phyloP scores from a whole-genome alignment of 2,888 invertebrate species.

The Barypeithes pellucidus region DNA sequence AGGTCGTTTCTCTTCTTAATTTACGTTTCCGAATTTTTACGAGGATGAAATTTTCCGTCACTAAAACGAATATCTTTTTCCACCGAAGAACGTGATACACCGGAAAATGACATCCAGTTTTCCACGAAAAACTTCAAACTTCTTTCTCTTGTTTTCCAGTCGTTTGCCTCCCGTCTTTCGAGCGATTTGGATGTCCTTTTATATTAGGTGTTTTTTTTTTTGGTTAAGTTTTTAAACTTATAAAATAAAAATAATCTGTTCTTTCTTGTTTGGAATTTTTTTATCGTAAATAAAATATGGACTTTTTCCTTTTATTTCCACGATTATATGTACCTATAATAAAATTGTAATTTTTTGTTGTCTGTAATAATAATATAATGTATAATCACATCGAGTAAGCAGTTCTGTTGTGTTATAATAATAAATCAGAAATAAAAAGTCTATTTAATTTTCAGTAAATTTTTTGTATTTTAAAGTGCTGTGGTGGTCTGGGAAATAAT shows the following conservation, averaged over 20 bases:
- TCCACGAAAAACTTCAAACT: slow-evolving; percentile 46
- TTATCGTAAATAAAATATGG: no score
- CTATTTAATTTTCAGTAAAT: no score
- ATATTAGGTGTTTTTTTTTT: slow-evolving; percentile 32
- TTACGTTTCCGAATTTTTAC: slow-evolving; percentile 49
- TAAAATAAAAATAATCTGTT: slow-evolving; percentile 1
- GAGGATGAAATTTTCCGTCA: slow-evolving; percentile 45
- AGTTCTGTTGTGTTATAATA: no score
- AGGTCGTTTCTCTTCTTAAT: slow-evolving; percentile 43
- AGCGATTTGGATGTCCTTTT: slow-evolving; percentile 37
- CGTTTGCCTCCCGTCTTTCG: slow-evolving; percentile 44
- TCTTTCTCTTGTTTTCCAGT: slow-evolving; percentile 52
- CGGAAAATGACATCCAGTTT: slow-evolving; percentile 53
- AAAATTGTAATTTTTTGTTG: no score
- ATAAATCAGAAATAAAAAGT: no score
- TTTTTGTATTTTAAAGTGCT: no score
- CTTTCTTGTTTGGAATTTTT: background rate
- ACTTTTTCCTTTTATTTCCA: no score
- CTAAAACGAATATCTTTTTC: slow-evolving; percentile 45
- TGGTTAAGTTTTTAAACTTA: background rate
- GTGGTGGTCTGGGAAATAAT: no score
- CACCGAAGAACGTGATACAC: slow-evolving; percentile 44
- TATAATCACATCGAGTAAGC: no score
- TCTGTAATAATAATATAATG: no score
- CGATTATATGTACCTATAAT: no score